phyloP scores from a whole-genome alignment of 2,113 vertebrate species.

The Gopherus flavomarginatus region DNA sequence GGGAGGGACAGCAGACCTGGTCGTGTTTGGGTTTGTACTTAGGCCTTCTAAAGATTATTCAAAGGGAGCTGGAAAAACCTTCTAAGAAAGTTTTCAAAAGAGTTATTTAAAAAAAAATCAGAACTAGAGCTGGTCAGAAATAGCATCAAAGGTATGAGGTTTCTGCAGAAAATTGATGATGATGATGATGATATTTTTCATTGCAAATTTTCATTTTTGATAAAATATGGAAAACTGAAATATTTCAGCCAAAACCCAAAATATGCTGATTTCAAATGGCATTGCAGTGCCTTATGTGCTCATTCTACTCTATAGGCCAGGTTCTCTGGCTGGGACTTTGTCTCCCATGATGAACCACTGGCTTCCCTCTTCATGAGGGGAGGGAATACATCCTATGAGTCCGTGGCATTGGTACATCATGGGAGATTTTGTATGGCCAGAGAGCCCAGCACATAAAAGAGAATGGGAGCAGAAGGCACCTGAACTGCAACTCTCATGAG shows the following conservation, averaged over 20 bases:
- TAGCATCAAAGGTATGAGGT: neutral
- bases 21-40: neutral
- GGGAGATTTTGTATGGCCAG: neutral
- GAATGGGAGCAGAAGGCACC: neutral
- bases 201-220: neutral
- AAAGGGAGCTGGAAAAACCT: neutral
- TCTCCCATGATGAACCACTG: neutral
- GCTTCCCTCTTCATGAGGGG: neutral
- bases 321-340: neutral
- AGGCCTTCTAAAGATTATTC: too few relatives aligned
- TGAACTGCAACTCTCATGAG: neutral
- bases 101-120: neutral
- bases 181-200: neutral
- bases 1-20: neutral
- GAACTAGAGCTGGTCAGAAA: neutral
- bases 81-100: neutral
- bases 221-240: neutral
- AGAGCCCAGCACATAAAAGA: neutral
- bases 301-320: too few relatives aligned
- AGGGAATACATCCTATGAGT: neutral
- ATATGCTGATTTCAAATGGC: neutral
- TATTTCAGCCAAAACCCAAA: neutral
- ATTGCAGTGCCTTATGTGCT: neutral
- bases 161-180: neutral
- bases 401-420: neutral